Evolutionary conservation across 2,888 invertebrate species (phyloP).

Genomic region (Rutpela maculata): DNA sequence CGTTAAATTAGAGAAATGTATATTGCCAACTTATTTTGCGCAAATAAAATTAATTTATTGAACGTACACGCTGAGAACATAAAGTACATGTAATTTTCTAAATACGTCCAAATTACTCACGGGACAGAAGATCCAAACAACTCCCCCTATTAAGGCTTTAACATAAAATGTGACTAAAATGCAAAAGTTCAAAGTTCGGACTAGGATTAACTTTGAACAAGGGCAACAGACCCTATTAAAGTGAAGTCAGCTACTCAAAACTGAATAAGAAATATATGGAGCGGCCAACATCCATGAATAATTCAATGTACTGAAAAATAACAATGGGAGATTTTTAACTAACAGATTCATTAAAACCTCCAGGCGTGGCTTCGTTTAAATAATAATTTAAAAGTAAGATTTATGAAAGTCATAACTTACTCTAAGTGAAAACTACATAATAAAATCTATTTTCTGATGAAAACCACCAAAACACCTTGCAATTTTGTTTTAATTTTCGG

Average conservation of each 20-base stretch:
- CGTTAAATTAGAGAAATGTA: no score
- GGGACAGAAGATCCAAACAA: background rate
- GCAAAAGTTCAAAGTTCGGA: slow-evolving; percentile 6
- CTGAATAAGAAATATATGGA: background rate
- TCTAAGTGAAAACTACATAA: no score
- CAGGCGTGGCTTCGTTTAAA: background rate
- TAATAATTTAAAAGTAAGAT: background rate
- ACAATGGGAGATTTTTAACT: background rate
- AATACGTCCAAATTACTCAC: background rate
- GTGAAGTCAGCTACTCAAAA: background rate
- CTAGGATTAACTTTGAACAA: slow-evolving; percentile 3
- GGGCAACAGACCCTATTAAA: slow-evolving; percentile 2
- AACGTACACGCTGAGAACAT: background rate
- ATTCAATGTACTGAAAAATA: slow-evolving; percentile 4
- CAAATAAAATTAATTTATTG: background rate
- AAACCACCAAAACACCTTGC: no score
- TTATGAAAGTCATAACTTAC: background rate
- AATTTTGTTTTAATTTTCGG: no score
- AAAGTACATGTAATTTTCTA: background rate
- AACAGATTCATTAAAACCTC: background rate
- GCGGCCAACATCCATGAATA: background rate
- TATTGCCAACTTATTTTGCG: no score
- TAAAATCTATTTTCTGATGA: no score
- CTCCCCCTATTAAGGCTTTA: slow-evolving; percentile 3
- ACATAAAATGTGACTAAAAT: slow-evolving; percentile 3